Conservation (phyloP, 2,888 invertebrate species). For the Pinctada fucata region DNA sequence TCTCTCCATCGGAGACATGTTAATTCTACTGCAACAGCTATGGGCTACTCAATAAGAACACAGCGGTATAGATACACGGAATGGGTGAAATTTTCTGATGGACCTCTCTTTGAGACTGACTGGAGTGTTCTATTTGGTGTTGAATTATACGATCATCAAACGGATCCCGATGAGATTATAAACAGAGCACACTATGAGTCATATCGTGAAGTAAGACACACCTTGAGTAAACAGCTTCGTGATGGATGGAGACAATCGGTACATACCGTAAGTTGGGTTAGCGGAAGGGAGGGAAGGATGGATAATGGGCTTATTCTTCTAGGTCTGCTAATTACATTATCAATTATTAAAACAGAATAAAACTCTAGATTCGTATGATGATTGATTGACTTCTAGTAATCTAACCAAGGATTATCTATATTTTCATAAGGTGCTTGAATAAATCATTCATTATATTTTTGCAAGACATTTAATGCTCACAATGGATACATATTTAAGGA, state of each 20-base stretch:
- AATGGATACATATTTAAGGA: too few species aligned
- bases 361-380: too few species aligned
- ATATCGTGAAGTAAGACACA: background rate
- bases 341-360: too few species aligned
- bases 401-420: too few species aligned
- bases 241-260: background rate
- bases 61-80: constrained; percentile 50
- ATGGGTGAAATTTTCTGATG: constrained; percentile 39
- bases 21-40: constrained; percentile 10
- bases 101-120: constrained; percentile 39
- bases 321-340: too few species aligned
- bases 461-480: too few species aligned
- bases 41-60: constrained; percentile 58
- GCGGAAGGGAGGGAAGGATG: too few species aligned
- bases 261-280: too few species aligned
- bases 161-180: background rate
- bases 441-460: too few species aligned
- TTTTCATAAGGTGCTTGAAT: too few species aligned
- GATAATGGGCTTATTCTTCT: too few species aligned
- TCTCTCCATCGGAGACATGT: constrained; percentile 52
- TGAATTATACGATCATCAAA: background rate
- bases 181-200: background rate
- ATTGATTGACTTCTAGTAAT: too few species aligned
- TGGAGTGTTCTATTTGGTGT: constrained; percentile 76
- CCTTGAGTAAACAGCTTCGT: background rate